Evolutionary conservation across 2,797 vertebrate genomes (phyloP).

Genomic region (Linurgus olivaceus): DNA sequence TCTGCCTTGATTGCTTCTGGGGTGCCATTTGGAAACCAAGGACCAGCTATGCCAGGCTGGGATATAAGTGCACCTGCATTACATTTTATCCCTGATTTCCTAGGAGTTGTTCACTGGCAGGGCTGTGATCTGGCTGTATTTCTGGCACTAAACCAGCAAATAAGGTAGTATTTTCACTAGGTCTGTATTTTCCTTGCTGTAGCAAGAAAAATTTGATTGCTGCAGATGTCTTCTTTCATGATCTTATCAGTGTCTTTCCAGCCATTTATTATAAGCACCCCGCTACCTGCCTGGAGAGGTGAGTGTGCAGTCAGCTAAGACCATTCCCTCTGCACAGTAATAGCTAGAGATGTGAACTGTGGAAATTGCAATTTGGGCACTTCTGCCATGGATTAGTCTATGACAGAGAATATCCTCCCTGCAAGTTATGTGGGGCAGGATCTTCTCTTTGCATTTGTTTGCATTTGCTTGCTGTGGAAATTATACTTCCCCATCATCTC

Average conservation of each 20-base stretch:
- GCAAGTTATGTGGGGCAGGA: not conserved
- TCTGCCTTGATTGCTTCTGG: not conserved
- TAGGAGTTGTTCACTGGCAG: not conserved
- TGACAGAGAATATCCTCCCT: not conserved
- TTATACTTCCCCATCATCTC: not conserved
- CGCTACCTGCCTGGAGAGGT: not conserved
- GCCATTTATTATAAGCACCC: not conserved
- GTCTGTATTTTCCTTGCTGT: not conserved
- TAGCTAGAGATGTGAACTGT: not conserved
- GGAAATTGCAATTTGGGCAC: not conserved
- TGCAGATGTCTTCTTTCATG: not conserved
- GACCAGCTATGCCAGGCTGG: not conserved
- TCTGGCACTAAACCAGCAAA: not conserved
- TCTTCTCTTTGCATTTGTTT: not conserved
- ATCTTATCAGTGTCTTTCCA: not conserved
- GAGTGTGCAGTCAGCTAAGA: not conserved
- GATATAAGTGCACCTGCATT: not conserved
- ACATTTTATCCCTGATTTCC: not conserved
- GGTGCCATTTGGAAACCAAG: not conserved
- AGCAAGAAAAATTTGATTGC: not conserved
- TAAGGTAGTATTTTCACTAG: not conserved
- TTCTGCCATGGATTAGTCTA: not conserved
- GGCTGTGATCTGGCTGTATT: not conserved
- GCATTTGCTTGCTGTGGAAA: not conserved
- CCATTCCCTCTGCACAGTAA: not conserved